phyloP scores from a whole-genome alignment of 1,140 invertebrate species.

The Argopecten irradians region DNA sequence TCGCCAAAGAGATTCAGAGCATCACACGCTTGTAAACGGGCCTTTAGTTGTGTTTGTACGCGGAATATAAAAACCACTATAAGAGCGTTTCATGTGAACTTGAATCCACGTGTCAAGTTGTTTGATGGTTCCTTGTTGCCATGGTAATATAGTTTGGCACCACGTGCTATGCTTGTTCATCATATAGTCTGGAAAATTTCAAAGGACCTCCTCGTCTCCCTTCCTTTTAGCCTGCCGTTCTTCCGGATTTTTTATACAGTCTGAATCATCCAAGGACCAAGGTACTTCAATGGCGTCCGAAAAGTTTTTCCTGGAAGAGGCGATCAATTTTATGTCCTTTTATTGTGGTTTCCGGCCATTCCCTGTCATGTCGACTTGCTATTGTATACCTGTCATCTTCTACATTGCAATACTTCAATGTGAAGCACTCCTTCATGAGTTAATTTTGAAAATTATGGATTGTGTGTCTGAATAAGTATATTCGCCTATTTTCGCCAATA shows the following conservation, averaged over 20 bases:
- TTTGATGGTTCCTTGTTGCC: not conserved
- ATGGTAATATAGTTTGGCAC: slow-evolving; percentile 17
- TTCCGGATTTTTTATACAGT: not conserved
- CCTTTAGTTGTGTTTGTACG: not conserved
- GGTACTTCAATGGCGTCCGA: not conserved
- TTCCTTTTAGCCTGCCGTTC: not conserved
- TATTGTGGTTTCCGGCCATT: too few species aligned
- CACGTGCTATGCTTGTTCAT: not conserved
- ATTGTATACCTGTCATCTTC: too few species aligned
- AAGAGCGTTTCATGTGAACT: slow-evolving; percentile 16
- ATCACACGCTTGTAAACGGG: not conserved
- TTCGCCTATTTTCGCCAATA: too few species aligned
- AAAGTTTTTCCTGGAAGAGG: too few species aligned
- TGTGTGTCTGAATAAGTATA: too few species aligned
- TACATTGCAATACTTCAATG: too few species aligned
- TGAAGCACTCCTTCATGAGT: too few species aligned
- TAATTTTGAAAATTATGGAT: too few species aligned
- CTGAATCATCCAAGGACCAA: not conserved
- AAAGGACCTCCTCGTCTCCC: not conserved
- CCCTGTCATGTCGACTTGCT: too few species aligned
- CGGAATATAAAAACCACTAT: not conserved
- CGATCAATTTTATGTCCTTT: too few species aligned
- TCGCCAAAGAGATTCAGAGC: not conserved
- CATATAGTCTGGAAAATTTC: not conserved
- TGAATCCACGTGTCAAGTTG: slow-evolving; percentile 16